These are phyloP conservation scores for Acrossocheilus fasciatus DNA, from an alignment of 2,797 vertebrate species.

Conservation along the genomic window DNA sequence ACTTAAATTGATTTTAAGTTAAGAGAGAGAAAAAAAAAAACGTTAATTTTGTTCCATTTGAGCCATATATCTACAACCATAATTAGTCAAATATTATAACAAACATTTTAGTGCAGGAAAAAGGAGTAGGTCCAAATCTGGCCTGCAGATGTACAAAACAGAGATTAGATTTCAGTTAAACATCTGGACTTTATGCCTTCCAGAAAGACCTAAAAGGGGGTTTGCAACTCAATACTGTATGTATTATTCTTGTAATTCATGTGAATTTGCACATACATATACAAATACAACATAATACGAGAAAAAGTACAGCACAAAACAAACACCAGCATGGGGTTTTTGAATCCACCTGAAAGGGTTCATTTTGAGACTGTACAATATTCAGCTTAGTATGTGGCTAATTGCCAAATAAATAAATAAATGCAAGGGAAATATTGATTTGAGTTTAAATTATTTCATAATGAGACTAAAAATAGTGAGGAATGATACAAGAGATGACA, in stretches of 20 bases:
- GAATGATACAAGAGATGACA: neutral
- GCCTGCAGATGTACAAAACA: constrained; percentile 13
- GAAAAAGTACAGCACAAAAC: neutral
- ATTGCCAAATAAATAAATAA: neutral
- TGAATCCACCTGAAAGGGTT: neutral
- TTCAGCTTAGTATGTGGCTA: neutral
- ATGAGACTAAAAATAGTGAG: neutral
- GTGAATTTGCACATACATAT: neutral
- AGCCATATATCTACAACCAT: neutral
- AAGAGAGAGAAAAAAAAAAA: too few relatives aligned
- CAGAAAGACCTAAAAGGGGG: neutral
- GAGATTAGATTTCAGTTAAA: neutral
- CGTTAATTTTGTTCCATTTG: neutral
- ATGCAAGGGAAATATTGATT: neutral
- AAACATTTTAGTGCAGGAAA: neutral
- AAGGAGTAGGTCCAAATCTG: neutral
- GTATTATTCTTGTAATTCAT: neutral
- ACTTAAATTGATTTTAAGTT: neutral
- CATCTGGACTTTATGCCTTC: neutral
- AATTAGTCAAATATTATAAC: constrained; percentile 1
- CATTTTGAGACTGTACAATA: neutral
- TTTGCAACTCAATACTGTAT: neutral
- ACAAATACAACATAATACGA: neutral
- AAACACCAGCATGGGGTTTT: neutral
- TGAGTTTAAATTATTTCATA: neutral